These are phyloP conservation scores for Apodemus sylvaticus DNA, from an alignment of 2,113 vertebrate genomes.

Conservation along the genomic window DNA sequence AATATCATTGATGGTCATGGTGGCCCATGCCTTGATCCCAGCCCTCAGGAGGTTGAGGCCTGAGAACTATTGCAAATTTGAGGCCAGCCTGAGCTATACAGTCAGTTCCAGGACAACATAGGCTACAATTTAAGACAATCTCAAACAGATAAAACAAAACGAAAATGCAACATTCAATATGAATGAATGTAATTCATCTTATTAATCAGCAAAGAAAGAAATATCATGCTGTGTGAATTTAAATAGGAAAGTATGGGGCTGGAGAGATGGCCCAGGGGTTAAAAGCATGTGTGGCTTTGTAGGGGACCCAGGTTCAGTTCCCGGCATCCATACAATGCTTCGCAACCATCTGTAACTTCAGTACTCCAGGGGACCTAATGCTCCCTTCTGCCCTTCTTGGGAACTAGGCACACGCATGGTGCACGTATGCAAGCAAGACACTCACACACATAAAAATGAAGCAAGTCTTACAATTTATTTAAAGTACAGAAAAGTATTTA, in stretches of 20 bases:
- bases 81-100: neutral
- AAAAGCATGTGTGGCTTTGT: neutral
- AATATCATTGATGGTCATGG: too few species aligned
- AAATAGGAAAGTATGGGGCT: neutral
- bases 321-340: neutral
- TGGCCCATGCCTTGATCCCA: too few species aligned
- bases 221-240: neutral
- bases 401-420: neutral
- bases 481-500: neutral
- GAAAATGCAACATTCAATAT: neutral
- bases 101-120: neutral
- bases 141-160: neutral
- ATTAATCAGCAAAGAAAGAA: neutral
- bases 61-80: neutral
- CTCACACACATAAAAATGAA: neutral
- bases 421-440: neutral
- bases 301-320: neutral
- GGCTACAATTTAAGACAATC: neutral
- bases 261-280: neutral
- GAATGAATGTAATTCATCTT: neutral
- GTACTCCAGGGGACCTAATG: neutral
- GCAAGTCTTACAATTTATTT: neutral
- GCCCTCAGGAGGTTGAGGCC: too few species aligned
- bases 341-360: neutral
- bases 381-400: neutral